Conservation (phyloP, 1,140 invertebrate genomes). For the Battus philenor region DNA sequence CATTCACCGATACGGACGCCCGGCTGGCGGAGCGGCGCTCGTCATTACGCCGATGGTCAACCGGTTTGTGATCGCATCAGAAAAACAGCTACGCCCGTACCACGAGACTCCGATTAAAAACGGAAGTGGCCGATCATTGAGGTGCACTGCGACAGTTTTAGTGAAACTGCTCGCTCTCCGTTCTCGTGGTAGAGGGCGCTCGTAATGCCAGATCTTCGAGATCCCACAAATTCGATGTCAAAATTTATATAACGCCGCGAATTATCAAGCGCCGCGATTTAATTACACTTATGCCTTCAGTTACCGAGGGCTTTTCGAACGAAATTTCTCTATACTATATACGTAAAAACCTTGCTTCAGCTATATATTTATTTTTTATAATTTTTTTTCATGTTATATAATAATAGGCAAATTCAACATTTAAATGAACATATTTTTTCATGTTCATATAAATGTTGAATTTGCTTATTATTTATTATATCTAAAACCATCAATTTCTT, state of each 20-base stretch:
- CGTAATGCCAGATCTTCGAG: conserved; percentile 42
- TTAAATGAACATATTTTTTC: too few species aligned
- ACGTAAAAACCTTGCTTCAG: too few species aligned
- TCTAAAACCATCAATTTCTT: too few species aligned
- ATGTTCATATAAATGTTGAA: too few species aligned
- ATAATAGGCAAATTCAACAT: too few species aligned
- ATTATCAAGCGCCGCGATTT: conserved; percentile 31
- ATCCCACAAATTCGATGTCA: conserved; percentile 57
- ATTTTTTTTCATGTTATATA: too few species aligned
- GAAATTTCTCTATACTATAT: conserved; percentile 1
- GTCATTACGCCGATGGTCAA: conserved; percentile 64
- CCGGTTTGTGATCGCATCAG: conserved; percentile 70
- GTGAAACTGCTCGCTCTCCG: not conserved
- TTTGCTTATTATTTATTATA: too few species aligned
- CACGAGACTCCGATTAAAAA: conserved; percentile 22
- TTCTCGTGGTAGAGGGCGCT: conserved; percentile 40
- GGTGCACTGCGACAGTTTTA: not conserved
- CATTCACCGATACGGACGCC: conserved; percentile 52
- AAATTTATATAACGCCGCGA: conserved; percentile 52
- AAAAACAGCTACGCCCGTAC: conserved; percentile 62
- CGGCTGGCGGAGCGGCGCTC: conserved; percentile 29
- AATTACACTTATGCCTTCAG: not conserved
- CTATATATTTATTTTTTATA: too few species aligned
- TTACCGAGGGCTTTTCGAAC: not conserved
- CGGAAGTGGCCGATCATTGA: not conserved